These are phyloP conservation scores for Nesometra sesokonis DNA, from an alignment of 35 echinoderm and acorn worm species.

Conservation along the genomic window DNA sequence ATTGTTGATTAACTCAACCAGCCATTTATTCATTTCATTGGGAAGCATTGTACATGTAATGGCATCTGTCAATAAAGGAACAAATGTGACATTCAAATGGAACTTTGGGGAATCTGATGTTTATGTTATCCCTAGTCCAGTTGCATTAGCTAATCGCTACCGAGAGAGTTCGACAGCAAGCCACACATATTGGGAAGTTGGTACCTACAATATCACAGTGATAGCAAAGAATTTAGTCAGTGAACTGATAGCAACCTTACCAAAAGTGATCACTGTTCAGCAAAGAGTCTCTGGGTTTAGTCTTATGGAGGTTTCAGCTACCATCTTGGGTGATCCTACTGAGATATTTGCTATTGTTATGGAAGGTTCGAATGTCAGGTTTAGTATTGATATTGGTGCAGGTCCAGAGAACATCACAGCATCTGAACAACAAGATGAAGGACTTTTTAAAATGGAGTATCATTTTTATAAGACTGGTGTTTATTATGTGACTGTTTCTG, in stretches of 20 bases:
- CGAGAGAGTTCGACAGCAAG: background rate
- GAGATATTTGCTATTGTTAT: background rate
- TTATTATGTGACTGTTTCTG: background rate
- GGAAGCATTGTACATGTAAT: background rate
- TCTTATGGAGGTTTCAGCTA: background rate
- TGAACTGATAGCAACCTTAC: background rate
- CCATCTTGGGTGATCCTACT: background rate
- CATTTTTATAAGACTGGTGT: background rate
- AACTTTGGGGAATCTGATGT: background rate
- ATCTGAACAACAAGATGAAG: background rate
- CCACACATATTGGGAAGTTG: background rate
- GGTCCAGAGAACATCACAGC: background rate
- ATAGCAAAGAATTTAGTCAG: background rate
- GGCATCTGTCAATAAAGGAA: background rate
- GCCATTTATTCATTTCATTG: background rate
- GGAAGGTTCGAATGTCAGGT: background rate
- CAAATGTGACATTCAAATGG: background rate
- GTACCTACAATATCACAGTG: background rate
- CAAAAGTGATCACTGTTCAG: background rate
- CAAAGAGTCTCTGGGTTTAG: background rate
- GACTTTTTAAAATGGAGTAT: background rate
- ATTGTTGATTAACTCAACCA: background rate
- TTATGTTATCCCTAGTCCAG: background rate
- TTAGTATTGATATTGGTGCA: background rate
- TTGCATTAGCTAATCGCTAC: background rate